phyloP scores from a whole-genome alignment of 2,888 invertebrate species.

The Dynastes tityus region DNA sequence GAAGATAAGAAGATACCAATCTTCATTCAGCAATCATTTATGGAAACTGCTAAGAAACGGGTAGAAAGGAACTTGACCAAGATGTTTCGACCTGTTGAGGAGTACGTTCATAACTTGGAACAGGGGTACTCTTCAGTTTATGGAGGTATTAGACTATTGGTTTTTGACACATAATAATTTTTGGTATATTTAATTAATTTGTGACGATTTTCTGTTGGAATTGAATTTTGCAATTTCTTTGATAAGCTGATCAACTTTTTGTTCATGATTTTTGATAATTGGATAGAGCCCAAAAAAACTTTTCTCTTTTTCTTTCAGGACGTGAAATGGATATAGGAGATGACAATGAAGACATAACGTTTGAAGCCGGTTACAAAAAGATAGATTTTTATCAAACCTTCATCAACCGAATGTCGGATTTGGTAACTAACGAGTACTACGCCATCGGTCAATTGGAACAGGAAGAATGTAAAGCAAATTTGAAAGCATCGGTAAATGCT shows the following conservation, averaged over 20 bases:
- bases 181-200: no score
- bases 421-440: slow-evolving; percentile 80
- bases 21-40: slow-evolving; percentile 63
- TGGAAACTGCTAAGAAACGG: slow-evolving; percentile 51
- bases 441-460: slow-evolving; percentile 78
- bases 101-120: slow-evolving; percentile 53
- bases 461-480: slow-evolving; percentile 75
- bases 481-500: slow-evolving; percentile 75
- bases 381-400: slow-evolving; percentile 77
- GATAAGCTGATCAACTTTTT: no score
- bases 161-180: no score
- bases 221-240: no score
- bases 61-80: slow-evolving; percentile 48
- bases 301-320: not conserved
- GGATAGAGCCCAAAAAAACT: no score
- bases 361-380: slow-evolving; percentile 76
- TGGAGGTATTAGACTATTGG: slow-evolving; percentile 47
- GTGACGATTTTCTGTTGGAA: no score
- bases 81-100: slow-evolving; percentile 51
- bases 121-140: slow-evolving; percentile 56
- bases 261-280: no score
- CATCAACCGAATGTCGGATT: slow-evolving; percentile 75
- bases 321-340: slow-evolving; percentile 65
- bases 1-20: slow-evolving; percentile 59
- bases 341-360: slow-evolving; percentile 71